A percentile compares a stretch with the other conserved stretches of the same genome.
Conservation (phyloP, 2,888 invertebrate species). For the Clanis bilineata region DNA sequence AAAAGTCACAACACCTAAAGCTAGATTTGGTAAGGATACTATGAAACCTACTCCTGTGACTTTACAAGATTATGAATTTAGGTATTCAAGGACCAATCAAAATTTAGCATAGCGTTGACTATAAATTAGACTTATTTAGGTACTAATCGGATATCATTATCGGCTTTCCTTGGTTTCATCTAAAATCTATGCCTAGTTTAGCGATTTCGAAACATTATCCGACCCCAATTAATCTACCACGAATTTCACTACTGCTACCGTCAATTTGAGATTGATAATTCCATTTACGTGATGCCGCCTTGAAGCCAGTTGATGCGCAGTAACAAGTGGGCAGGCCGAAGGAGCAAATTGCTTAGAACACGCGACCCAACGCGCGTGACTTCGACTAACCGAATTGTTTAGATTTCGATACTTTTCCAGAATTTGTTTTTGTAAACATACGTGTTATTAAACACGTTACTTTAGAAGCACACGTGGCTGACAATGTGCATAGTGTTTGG, state of each 20-base stretch:
- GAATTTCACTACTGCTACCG: not conserved
- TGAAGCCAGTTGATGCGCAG: constrained; percentile 20
- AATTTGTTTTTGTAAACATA: not conserved
- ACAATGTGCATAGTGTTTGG: not conserved
- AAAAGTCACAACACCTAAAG: too few species aligned
- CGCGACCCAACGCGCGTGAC: constrained; percentile 25
- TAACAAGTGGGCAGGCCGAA: constrained; percentile 15
- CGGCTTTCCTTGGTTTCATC: not conserved
- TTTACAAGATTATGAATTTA: too few species aligned
- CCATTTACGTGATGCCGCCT: constrained; percentile 43
- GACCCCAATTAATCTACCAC: not conserved
- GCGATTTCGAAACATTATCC: not conserved
- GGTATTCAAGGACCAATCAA: too few species aligned
- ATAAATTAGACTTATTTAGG: too few species aligned
- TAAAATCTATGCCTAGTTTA: not conserved
- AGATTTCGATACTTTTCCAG: constrained; percentile 1
- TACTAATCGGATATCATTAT: not conserved
- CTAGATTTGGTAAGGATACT: too few species aligned
- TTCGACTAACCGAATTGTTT: not conserved
- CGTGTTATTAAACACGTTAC: not conserved
- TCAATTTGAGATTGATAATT: constrained; percentile 36
- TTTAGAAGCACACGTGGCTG: not conserved
- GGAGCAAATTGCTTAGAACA: constrained; percentile 36
- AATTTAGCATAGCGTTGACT: too few species aligned
- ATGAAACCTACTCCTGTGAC: too few species aligned